Evolutionary conservation across 2,113 vertebrate species (phyloP).

Genomic region (Dendropsophus ebraccatus): DNA sequence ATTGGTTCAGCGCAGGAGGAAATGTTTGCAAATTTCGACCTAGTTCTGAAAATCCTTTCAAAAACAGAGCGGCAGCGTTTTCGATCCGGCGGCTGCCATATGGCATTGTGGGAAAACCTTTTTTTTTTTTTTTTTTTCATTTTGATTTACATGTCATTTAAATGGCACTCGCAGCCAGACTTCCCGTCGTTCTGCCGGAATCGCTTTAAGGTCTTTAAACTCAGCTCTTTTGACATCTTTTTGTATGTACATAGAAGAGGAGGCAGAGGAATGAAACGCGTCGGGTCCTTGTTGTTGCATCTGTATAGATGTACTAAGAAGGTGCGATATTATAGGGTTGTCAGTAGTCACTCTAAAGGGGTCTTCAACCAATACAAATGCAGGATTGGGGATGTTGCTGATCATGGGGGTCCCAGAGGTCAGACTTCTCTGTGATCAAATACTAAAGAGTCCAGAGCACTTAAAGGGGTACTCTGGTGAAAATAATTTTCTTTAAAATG

Average conservation of each 20-base stretch:
- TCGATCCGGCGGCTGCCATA: neutral
- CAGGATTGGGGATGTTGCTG: no score
- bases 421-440: no score
- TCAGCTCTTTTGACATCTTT: neutral
- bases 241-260: neutral
- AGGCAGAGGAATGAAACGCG: neutral
- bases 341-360: no score
- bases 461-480: no score
- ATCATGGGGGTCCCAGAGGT: no score
- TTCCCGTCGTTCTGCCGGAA: neutral
- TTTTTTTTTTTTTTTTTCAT: no score
- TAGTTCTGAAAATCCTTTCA: conserved; percentile 22
- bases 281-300: no score
- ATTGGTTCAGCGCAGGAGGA: conserved; percentile 8
- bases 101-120: neutral
- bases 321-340: no score
- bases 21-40: conserved; percentile 32
- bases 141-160: conserved; percentile 9
- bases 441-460: no score
- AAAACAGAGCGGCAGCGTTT: neutral
- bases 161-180: neutral
- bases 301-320: no score
- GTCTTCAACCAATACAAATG: no score
- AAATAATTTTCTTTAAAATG: no score
- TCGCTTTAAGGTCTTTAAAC: neutral